A percentile compares a stretch with the other conserved stretches of the same genome.
Conservation (phyloP, 2,113 vertebrate species). For the Eurypyga helias region DNA sequence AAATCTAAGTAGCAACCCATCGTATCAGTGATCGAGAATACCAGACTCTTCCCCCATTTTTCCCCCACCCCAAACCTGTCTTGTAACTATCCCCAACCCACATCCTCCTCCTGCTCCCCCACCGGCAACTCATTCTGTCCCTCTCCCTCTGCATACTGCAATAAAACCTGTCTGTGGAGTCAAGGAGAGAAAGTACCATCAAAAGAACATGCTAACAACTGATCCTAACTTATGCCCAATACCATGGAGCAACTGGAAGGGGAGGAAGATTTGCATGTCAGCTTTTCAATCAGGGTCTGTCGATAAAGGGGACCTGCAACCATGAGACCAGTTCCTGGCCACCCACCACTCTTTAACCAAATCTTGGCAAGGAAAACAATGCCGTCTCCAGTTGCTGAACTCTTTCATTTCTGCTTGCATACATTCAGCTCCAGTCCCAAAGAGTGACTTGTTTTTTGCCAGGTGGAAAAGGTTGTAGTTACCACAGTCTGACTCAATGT, state of each 20-base stretch:
- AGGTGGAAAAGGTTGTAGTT: not conserved
- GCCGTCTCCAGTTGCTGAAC: not conserved
- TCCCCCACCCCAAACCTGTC: not conserved
- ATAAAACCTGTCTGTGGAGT: not conserved
- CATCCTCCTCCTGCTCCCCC: not conserved
- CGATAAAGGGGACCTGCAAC: not conserved
- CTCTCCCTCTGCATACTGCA: not conserved
- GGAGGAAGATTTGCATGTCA: not conserved
- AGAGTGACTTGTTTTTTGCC: not conserved
- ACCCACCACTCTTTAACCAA: not conserved
- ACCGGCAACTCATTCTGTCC: not conserved
- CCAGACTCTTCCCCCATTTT: not conserved
- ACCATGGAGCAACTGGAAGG: not conserved
- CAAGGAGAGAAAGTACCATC: not conserved
- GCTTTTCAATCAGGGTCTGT: not conserved
- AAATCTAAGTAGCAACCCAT: not conserved
- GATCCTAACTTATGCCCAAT: not conserved
- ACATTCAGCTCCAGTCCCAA: not conserved
- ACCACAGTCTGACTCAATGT: not conserved
- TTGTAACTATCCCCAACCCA: not conserved
- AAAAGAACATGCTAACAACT: not conserved
- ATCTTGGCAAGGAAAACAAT: not conserved
- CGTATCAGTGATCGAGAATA: not conserved
- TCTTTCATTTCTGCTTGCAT: not conserved
- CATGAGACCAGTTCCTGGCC: not conserved